phyloP scores from a whole-genome alignment of 2,797 vertebrate genomes.

The Pseudochirops cupreus region DNA sequence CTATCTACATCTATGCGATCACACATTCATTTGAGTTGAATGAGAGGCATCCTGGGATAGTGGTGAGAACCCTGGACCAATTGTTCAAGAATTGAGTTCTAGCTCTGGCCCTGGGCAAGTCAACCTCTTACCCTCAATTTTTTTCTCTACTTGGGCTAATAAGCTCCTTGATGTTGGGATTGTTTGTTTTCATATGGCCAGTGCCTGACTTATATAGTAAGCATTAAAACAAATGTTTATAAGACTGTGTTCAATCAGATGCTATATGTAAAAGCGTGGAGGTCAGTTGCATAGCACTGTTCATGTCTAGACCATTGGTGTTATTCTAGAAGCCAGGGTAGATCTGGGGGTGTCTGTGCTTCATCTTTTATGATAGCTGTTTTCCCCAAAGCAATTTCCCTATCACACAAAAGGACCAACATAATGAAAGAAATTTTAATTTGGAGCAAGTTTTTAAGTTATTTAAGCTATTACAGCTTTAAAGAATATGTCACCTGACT shows the following conservation, averaged over 20 bases:
- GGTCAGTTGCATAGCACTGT: background rate
- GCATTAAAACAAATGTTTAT: too few relatives aligned
- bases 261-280: too few relatives aligned
- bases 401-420: background rate
- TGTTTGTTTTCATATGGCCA: background rate
- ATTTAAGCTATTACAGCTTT: background rate
- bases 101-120: background rate
- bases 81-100: background rate
- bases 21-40: background rate
- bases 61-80: background rate
- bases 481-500: background rate
- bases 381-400: background rate
- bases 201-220: too few relatives aligned
- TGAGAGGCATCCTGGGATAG: background rate
- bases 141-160: background rate
- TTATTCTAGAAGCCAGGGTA: background rate
- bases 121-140: background rate
- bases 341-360: background rate
- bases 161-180: background rate
- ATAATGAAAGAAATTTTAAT: background rate
- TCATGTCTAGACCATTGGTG: background rate
- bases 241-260: too few relatives aligned
- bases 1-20: background rate
- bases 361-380: background rate
- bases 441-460: background rate